A percentile compares a stretch with the other conserved stretches of the same genome.
phyloP scores from a whole-genome alignment of 2,797 vertebrate species.

The Cuniculus paca region DNA sequence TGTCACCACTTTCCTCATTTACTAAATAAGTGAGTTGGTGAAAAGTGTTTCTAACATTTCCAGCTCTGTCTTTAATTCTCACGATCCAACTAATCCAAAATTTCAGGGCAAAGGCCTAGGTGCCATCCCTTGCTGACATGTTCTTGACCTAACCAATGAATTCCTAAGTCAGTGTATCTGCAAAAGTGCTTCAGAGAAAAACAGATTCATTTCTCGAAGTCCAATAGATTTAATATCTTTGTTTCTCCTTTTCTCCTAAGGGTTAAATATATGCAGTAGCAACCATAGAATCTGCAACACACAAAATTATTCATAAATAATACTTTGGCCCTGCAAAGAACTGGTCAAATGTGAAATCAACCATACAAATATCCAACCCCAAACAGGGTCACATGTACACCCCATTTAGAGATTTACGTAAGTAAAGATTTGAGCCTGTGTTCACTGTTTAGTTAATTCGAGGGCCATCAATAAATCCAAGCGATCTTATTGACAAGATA shows the following conservation, averaged over 20 bases:
- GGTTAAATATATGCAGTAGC: background rate
- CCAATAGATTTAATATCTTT: background rate
- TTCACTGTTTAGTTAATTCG: background rate
- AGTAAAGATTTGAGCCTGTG: background rate
- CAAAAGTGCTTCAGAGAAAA: background rate
- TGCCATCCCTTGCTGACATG: background rate
- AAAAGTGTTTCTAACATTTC: background rate
- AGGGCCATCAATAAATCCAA: constrained; percentile 19
- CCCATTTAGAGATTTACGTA: background rate
- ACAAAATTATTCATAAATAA: constrained; percentile 25
- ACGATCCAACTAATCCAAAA: background rate
- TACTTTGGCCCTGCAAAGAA: background rate
- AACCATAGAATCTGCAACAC: background rate
- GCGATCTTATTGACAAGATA: background rate
- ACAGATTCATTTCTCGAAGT: background rate
- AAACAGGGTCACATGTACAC: background rate
- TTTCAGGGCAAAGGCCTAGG: background rate
- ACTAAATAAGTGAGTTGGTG: background rate
- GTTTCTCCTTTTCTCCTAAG: background rate
- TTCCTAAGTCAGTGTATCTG: background rate
- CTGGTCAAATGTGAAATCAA: constrained; percentile 12
- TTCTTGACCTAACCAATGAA: background rate
- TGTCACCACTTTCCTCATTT: background rate
- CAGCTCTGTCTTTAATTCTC: background rate
- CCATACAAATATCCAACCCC: background rate